These are phyloP conservation scores for Rissa tridactyla DNA, from an alignment of 2,113 vertebrate species.

Conservation along the genomic window DNA sequence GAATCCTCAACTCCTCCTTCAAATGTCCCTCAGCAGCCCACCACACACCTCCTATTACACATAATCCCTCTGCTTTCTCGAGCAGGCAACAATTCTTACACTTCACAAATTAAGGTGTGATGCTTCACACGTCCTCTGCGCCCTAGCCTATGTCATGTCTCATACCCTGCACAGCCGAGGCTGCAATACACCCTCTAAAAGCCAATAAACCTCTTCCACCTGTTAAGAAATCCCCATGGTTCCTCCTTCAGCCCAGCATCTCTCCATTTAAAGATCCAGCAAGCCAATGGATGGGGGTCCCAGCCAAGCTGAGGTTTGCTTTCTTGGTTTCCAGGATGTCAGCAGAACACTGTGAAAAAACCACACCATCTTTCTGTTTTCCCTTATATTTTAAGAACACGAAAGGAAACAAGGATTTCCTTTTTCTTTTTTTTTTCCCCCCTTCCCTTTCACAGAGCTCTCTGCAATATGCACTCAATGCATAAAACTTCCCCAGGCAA, in stretches of 20 bases:
- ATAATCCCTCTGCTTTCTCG: background rate
- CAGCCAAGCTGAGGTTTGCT: background rate
- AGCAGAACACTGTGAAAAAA: background rate
- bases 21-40: background rate
- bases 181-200: background rate
- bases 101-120: background rate
- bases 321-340: background rate
- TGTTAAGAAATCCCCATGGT: background rate
- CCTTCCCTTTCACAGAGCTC: background rate
- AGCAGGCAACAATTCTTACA: background rate
- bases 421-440: background rate
- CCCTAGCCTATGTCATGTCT: background rate
- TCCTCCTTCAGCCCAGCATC: background rate
- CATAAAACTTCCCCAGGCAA: background rate
- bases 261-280: background rate
- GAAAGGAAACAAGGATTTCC: background rate
- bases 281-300: background rate
- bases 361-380: background rate
- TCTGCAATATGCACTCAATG: background rate
- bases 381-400: background rate
- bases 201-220: background rate
- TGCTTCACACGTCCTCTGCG: background rate
- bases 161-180: background rate
- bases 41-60: background rate
- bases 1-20: background rate